phyloP scores from a whole-genome alignment of 2,113 vertebrate species.

The Rhabdomys dilectus region DNA sequence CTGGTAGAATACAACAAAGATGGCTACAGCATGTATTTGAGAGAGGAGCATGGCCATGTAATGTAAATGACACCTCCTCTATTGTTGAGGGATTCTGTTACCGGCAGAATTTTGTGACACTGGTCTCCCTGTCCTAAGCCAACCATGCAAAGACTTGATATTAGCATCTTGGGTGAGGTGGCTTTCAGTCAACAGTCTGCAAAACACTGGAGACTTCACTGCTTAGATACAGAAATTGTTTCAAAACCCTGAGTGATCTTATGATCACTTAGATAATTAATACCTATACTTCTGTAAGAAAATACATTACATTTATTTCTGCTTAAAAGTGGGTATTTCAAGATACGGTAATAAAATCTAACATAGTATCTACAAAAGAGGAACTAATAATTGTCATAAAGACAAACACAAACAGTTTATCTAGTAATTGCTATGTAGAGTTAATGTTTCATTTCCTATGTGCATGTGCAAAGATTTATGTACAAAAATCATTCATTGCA shows the following conservation, averaged over 20 bases:
- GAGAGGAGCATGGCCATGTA: too few species aligned
- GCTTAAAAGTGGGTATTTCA: neutral
- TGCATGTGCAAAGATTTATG: neutral
- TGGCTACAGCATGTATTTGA: neutral
- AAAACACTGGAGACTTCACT: neutral
- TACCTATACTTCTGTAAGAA: neutral
- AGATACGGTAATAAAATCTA: neutral
- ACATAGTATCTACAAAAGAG: neutral
- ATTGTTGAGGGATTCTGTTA: neutral
- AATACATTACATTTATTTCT: neutral
- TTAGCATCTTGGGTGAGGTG: neutral
- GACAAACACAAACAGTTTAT: neutral
- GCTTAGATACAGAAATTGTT: neutral
- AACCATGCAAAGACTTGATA: neutral
- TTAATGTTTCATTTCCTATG: neutral
- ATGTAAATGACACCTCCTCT: neutral
- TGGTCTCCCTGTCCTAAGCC: neutral
- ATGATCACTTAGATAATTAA: neutral
- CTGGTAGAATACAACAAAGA: neutral
- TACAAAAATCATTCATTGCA: neutral
- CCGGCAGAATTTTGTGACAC: neutral
- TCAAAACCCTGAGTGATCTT: neutral
- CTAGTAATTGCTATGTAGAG: neutral
- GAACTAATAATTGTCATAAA: neutral
- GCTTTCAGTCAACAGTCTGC: neutral